Evolutionary conservation across 2,113 vertebrate genomes (phyloP).

Genomic region (Herpailurus yagouaroundi): DNA sequence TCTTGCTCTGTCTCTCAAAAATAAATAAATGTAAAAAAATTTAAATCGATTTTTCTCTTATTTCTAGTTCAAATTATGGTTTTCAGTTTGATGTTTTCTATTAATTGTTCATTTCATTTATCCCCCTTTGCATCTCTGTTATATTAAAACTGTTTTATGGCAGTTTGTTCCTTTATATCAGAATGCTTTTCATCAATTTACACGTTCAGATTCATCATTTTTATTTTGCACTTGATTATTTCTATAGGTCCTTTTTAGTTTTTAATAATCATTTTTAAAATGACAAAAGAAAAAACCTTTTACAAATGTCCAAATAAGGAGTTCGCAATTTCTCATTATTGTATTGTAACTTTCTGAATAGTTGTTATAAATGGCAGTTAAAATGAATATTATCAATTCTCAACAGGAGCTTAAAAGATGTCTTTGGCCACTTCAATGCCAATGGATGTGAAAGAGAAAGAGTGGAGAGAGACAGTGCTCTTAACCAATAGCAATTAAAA

Average conservation of each 20-base stretch:
- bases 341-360: not conserved
- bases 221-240: not conserved
- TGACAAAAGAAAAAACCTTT: not conserved
- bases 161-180: not conserved
- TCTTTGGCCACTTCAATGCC: not conserved
- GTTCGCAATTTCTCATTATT: not conserved
- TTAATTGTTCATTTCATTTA: not conserved
- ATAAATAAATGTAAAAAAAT: not conserved
- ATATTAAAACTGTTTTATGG: not conserved
- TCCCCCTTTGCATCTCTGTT: not conserved
- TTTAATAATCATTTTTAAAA: not conserved
- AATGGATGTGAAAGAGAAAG: not conserved
- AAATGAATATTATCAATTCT: not conserved
- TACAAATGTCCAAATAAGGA: not conserved
- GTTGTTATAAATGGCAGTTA: not conserved
- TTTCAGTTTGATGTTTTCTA: not conserved
- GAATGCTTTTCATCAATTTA: not conserved
- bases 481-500: not conserved
- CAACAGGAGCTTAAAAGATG: not conserved
- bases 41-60: not conserved
- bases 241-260: not conserved
- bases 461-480: not conserved
- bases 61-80: not conserved
- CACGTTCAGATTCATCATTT: not conserved
- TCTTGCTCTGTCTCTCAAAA: not conserved